Conservation (phyloP, 2,888 invertebrate genomes). For the Polylopha cassiicola region DNA sequence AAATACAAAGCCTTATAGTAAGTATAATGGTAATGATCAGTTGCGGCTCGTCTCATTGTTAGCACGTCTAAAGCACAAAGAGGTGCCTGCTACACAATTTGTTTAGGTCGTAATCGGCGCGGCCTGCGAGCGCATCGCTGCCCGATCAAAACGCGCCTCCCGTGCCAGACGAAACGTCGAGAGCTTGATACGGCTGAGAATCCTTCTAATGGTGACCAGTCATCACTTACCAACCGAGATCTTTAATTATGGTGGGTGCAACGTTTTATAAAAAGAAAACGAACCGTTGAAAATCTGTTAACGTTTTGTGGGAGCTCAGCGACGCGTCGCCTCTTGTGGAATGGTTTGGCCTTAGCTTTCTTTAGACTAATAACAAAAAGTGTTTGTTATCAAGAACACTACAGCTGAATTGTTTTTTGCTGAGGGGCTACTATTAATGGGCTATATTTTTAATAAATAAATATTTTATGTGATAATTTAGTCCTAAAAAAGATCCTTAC, state of each 20-base stretch:
- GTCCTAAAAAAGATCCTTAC: no score
- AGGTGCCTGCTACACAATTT: constrained; percentile 66
- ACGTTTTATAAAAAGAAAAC: constrained; percentile 61
- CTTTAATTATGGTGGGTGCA: constrained; percentile 64
- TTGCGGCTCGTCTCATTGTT: constrained; percentile 70
- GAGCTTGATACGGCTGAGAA: constrained; percentile 53
- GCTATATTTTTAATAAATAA: no score
- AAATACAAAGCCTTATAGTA: constrained; percentile 75
- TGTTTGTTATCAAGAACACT: constrained; percentile 59
- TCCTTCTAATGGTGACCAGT: constrained; percentile 60
- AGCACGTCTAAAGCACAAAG: constrained; percentile 69
- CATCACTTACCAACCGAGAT: constrained; percentile 60
- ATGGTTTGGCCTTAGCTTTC: constrained; percentile 41
- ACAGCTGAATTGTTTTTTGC: constrained; percentile 62
- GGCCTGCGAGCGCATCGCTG: constrained; percentile 27
- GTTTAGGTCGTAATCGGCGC: constrained; percentile 66
- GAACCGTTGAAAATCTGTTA: constrained; percentile 68
- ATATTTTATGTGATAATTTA: no score
- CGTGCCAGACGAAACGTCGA: constrained; percentile 47
- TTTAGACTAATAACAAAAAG: constrained; percentile 58
- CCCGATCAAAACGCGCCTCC: constrained; percentile 48
- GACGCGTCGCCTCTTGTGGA: constrained; percentile 52
- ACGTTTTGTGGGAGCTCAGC: constrained; percentile 62
- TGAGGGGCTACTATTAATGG: constrained; percentile 51
- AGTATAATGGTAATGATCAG: constrained; percentile 75